Base-by-base conservation (phyloP, 2,888 invertebrate genomes). In the Leptinotarsa haldemani region DNA sequence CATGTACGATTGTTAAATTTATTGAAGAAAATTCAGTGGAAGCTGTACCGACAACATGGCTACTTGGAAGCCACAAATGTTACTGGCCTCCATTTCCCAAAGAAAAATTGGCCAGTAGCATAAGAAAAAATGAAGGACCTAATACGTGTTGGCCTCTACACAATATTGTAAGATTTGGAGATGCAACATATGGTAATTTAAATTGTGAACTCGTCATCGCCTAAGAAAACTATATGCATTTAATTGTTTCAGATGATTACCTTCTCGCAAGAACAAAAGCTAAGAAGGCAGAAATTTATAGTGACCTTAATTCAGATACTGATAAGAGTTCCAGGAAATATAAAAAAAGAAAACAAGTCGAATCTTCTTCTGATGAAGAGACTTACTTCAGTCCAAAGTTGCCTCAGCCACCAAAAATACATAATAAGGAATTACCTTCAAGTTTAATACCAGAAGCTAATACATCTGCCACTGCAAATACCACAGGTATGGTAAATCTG, bases 71-170 rank as follows among this genome's bases (percentile, higher is more conserved):
- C 30, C 63, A 20, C 30, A 16, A 58, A 58, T 69, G 69, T 61
- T 61, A 69, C 50, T 69, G 69, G 69, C 63, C 69, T n/a, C 61
- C 69, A 48, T 25, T 22, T 22, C 58, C 69, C 47, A 22, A 61
- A 61, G 25, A 48, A 69, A 69, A 69, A 69, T 46, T 69, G 25
- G 22, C 48, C 58, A 46, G 50, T 25, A 22, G 22, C 61, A 63
- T 69, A 20, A 69, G 61, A 69, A 61, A 63, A 61, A 61, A 69
- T 22, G 69, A 69, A 56, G 12, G 46, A 20, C 69, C 69, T 18
- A 69, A 69, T 25, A 69, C 69, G 16, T 69, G 61, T 30, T 47
- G 69, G 69, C 69, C 69, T n/a, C 58, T 69, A 22, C 69, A 69
- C 47, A 48, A 69, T 18, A 20, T 69, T 61, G 30, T 48, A 22